Percentiles rank a stretch among this genome's conserved stretches.
Conservation (phyloP, 2,113 vertebrate species). For the Pyrgilauda ruficollis region DNA sequence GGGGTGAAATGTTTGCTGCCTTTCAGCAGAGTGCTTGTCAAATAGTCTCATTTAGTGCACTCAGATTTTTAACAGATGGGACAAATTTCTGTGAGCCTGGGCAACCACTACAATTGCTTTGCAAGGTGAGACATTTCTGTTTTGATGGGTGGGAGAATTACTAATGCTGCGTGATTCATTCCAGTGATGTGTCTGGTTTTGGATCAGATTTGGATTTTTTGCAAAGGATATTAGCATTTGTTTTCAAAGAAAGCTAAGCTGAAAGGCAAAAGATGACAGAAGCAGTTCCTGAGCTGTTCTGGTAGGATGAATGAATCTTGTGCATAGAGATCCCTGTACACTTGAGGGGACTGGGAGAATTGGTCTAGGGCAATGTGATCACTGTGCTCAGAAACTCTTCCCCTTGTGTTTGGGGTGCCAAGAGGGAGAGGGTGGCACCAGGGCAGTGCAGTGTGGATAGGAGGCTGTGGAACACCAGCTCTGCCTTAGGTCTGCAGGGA, state of each 20-base stretch:
- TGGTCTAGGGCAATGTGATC: not conserved
- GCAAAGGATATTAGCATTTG: not conserved
- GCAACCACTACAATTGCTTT: not conserved
- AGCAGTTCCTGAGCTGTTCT: not conserved
- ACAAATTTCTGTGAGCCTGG: not conserved
- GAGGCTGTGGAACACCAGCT: not conserved
- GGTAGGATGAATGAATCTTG: not conserved
- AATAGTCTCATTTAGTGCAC: not conserved
- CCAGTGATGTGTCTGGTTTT: not conserved
- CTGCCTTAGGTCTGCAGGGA: not conserved
- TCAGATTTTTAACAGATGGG: not conserved
- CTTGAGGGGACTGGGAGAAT: not conserved
- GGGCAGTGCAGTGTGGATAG: not conserved
- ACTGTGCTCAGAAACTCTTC: not conserved
- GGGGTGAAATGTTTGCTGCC: not conserved
- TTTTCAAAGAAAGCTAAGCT: not conserved
- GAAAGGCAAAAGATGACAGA: not conserved
- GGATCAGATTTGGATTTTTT: not conserved
- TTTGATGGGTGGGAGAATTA: not conserved
- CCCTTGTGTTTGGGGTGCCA: not conserved
- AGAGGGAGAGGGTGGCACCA: not conserved
- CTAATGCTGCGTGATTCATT: not conserved
- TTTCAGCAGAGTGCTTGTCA: not conserved
- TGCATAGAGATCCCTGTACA: fast-evolving
- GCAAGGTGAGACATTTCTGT: not conserved